Conservation (phyloP, 2,888 invertebrate species). For the Notodonta ziczac region DNA sequence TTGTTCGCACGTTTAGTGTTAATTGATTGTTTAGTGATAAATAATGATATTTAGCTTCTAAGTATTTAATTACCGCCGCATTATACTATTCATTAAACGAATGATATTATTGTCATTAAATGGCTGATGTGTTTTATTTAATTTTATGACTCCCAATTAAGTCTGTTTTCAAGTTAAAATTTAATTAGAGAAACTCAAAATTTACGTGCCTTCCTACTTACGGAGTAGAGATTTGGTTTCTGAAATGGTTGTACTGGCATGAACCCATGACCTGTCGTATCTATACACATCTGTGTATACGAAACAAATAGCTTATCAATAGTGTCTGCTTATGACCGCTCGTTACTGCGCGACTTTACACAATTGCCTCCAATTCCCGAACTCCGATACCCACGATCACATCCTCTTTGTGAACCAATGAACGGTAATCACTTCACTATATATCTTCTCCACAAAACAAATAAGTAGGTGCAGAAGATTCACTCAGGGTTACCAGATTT, state of each 20-base stretch:
- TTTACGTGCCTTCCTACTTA: too few relatives aligned
- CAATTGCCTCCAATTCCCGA: constrained; percentile 52
- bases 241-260: too few relatives aligned
- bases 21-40: constrained; percentile 29
- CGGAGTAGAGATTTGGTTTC: too few relatives aligned
- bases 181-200: too few relatives aligned
- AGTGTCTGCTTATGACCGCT: too few relatives aligned
- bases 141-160: neutral
- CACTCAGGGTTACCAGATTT: too few relatives aligned
- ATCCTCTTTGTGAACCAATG: constrained; percentile 50
- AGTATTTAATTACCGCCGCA: constrained; percentile 30
- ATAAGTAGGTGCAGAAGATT: neutral
- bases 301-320: too few relatives aligned
- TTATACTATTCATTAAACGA: constrained; percentile 44
- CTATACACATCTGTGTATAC: too few relatives aligned
- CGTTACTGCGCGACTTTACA: constrained; percentile 5
- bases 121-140: constrained; percentile 47
- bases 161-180: too few relatives aligned
- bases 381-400: constrained; percentile 36
- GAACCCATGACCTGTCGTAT: too few relatives aligned
- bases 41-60: constrained; percentile 31
- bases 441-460: neutral
- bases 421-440: neutral
- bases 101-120: constrained; percentile 40
- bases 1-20: constrained; percentile 11